Evolutionary conservation across 2,888 invertebrate species (phyloP).

Genomic region (Ectropis crepuscularia): DNA sequence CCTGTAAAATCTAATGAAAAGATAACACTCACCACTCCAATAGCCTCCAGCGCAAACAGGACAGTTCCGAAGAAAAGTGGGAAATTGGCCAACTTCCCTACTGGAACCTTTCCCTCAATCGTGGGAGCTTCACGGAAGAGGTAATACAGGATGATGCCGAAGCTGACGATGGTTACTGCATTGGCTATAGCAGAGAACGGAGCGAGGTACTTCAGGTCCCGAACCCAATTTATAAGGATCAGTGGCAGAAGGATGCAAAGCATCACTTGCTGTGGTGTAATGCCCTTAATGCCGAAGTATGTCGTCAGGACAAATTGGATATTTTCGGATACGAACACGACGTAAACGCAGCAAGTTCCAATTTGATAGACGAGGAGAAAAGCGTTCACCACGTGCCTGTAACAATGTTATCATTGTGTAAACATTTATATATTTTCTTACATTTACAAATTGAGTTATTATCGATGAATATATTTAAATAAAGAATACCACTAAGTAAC

Average conservation of each 20-base stretch:
- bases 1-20: background rate
- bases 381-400: conserved; percentile 89
- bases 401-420: conserved; percentile 34
- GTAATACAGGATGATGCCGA: conserved; percentile 94
- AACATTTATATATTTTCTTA: too few relatives aligned
- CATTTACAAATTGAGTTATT: too few relatives aligned
- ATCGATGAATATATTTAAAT: too few relatives aligned
- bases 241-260: conserved; percentile 89
- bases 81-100: conserved; percentile 88
- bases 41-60: conserved; percentile 97
- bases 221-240: conserved; percentile 91
- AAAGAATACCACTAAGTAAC: too few relatives aligned
- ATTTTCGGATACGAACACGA: conserved; percentile 96
- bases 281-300: conserved; percentile 71
- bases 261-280: conserved; percentile 88
- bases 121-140: conserved; percentile 90
- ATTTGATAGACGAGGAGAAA: conserved; percentile 95
- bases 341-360: conserved; percentile 98
- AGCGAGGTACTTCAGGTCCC: conserved; percentile 94
- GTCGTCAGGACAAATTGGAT: conserved; percentile 87
- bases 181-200: conserved; percentile 96
- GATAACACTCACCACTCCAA: conserved; percentile 91
- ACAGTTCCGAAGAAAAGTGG: conserved; percentile 98
- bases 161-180: conserved; percentile 91
- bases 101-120: conserved; percentile 85